Evolutionary conservation across 2,797 vertebrate genomes (phyloP).

Genomic region (Pygocentrus nattereri): DNA sequence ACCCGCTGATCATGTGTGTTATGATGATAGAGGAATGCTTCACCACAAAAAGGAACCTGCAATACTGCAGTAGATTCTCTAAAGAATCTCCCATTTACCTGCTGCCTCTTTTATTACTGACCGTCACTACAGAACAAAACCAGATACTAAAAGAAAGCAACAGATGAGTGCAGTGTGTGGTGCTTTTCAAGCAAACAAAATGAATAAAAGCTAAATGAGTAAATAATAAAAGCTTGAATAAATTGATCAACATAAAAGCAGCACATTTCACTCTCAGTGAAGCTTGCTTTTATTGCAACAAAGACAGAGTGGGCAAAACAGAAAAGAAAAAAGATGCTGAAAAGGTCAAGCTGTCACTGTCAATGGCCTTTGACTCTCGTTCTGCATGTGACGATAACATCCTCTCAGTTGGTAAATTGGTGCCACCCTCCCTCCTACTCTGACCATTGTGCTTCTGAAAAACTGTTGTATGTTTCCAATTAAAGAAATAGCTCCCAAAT

Average conservation of each 20-base stretch:
- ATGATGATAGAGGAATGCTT: neutral
- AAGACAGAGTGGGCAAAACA: conserved; percentile 19
- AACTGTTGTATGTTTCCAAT: conserved; percentile 55
- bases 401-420: conserved; percentile 53
- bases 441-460: conserved; percentile 48
- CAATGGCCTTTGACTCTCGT: conserved; percentile 55
- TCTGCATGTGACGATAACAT: conserved; percentile 47
- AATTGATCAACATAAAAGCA: conserved; percentile 22
- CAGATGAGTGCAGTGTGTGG: neutral
- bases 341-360: conserved; percentile 58
- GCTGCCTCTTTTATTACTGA: neutral
- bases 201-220: neutral
- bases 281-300: conserved; percentile 21
- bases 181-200: neutral
- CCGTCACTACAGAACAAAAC: neutral
- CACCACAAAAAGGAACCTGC: neutral
- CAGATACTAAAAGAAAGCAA: neutral
- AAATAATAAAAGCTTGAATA: conserved; percentile 19
- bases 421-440: conserved; percentile 22
- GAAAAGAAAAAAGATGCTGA: conserved; percentile 36
- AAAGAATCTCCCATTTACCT: neutral
- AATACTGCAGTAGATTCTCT: neutral
- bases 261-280: neutral
- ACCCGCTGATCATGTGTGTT: neutral
- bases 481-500: conserved; percentile 46